Base-by-base conservation (phyloP, 2,888 invertebrate species). In the Aradus depressus region DNA sequence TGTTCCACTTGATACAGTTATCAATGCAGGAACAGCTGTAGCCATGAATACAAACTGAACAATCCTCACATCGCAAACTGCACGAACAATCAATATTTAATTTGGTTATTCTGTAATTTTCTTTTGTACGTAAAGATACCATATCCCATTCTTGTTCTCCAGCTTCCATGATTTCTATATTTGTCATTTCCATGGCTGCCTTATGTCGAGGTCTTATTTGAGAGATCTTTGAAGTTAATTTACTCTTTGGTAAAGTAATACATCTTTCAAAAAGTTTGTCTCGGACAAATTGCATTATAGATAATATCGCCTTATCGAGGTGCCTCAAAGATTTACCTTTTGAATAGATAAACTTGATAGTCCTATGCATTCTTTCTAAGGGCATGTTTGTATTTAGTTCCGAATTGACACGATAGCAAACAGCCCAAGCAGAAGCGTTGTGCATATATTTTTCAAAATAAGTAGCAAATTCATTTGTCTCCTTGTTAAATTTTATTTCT, bases 21-120 rank as follows among this genome's bases (percentile, higher is more conserved):
- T 53, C 53, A 18, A 31, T 19, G 22, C 53, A 53, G 1, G 53
- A 41, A 23, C 53, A 53, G 10, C 19, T 22, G 23, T 50, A 53
- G 4, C n/a, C 21, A 28, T 53, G 53, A 25, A 53, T 44, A 31
- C 53, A 53, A 2, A 23, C 31, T 21, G 16, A 14, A 43, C 53
- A 50, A 37, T 39, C 32, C 16, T 35, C 16, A 35, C 35, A 35
- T n/a, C 5, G 5, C 8, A 35, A 6, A 8, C 5, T 6, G 14
- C 35, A 35, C 5, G 12, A 14, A 8, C 14, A n/a, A 35, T 16
- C 12, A 35, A 8, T 14, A 5, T n/a, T 35, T 35, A n/a, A 35
- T 16, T 35, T 35, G 35, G 14, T 35, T 16, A 35, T 14, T 16
- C 5, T 35, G 35, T 14, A 35, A 35, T 35, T 6, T 35, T 35